Conservation (phyloP, 2,113 vertebrate species). For the Stegostoma tigrinum region DNA sequence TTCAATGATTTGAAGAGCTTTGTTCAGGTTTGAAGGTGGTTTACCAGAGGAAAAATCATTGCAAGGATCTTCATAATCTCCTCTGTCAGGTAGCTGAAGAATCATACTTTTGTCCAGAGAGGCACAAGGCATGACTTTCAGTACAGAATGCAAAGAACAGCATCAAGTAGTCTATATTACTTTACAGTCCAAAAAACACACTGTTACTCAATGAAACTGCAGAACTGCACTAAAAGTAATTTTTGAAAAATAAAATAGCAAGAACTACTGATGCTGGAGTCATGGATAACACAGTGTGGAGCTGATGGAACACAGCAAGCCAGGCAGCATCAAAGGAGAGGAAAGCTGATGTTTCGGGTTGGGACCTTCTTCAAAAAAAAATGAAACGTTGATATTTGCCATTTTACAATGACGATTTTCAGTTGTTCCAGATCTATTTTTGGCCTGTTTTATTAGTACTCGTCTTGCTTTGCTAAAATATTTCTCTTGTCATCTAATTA, state of each 20-base stretch:
- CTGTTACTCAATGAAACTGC: background rate
- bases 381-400: background rate
- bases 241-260: background rate
- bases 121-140: no score
- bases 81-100: no score
- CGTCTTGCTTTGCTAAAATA: background rate
- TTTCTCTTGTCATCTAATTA: background rate
- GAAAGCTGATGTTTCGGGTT: no score
- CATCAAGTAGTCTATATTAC: background rate
- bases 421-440: background rate
- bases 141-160: no score
- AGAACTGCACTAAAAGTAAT: background rate
- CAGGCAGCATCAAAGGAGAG: no score
- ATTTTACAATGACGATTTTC: background rate
- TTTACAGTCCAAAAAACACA: background rate
- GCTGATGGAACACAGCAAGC: no score
- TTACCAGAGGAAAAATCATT: no score
- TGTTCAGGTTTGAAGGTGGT: no score
- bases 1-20: background rate
- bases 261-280: no score
- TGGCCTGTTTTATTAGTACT: background rate
- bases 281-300: no score
- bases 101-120: no score
- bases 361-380: background rate
- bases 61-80: no score